Evolutionary conservation across 2,113 vertebrate genomes (phyloP).

Genomic region (Tupaia chinensis): DNA sequence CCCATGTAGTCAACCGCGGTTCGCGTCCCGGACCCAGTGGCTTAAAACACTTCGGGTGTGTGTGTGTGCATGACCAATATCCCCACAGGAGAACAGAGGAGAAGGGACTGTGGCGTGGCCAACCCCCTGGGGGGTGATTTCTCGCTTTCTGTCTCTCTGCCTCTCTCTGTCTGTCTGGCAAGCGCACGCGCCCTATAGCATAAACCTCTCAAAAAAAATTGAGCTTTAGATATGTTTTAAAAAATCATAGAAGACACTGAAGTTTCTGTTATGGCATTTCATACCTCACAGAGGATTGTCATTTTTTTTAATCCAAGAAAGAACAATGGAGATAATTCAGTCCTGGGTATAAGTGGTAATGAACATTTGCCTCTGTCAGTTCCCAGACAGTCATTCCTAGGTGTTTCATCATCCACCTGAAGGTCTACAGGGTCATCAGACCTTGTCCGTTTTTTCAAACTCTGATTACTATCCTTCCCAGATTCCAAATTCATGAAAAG

Average conservation of each 20-base stretch:
- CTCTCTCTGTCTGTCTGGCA: too few relatives aligned
- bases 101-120: too few relatives aligned
- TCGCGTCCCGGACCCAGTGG: too few relatives aligned
- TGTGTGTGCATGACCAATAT: too few relatives aligned
- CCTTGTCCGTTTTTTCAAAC: background rate
- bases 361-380: background rate
- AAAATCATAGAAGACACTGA: background rate
- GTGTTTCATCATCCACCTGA: background rate
- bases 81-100: too few relatives aligned
- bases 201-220: background rate
- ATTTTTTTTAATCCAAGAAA: background rate
- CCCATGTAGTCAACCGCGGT: too few relatives aligned
- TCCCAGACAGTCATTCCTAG: background rate
- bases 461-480: background rate
- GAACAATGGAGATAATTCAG: too few relatives aligned
- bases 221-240: background rate
- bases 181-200: too few relatives aligned
- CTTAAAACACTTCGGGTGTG: too few relatives aligned
- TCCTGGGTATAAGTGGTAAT: too few relatives aligned
- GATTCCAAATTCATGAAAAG: background rate
- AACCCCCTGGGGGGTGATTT: too few relatives aligned
- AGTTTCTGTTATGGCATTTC: background rate
- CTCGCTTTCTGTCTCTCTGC: too few relatives aligned
- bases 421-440: background rate
- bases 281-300: background rate